These are phyloP conservation scores for Epinephelus malabaricus DNA, from an alignment of 2,797 vertebrate species.

Conservation along the genomic window DNA sequence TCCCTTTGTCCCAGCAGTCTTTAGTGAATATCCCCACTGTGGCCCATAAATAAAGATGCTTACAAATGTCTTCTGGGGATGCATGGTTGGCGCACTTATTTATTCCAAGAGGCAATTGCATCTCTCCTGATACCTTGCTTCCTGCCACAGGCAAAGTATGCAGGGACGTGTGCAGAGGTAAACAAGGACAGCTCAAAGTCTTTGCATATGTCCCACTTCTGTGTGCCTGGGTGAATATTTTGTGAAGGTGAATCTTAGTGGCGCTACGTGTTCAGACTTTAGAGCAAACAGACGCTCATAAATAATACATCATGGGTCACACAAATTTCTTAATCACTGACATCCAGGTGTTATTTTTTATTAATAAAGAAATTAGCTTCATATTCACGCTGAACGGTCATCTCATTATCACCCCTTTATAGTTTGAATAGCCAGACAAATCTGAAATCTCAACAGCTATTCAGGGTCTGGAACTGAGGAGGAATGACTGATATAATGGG, in stretches of 20 bases:
- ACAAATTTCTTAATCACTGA: neutral
- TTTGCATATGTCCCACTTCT: constrained; percentile 65
- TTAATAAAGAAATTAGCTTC: neutral
- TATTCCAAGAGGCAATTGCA: constrained; percentile 73
- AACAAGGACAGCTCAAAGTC: constrained; percentile 83
- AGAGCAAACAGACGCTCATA: constrained; percentile 20
- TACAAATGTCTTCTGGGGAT: constrained; percentile 47
- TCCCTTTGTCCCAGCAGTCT: constrained; percentile 57
- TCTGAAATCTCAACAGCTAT: neutral
- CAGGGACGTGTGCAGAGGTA: constrained; percentile 61
- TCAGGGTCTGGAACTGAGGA: neutral
- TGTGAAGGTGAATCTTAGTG: constrained; percentile 76
- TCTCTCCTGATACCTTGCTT: constrained; percentile 61
- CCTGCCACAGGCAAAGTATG: constrained; percentile 70
- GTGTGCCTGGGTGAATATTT: constrained; percentile 61
- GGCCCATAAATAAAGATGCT: constrained; percentile 63
- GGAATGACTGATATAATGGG: neutral
- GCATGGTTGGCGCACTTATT: constrained; percentile 67
- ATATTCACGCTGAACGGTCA: neutral
- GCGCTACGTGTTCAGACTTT: constrained; percentile 60
- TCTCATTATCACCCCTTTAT: constrained; percentile 1
- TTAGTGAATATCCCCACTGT: constrained; percentile 47
- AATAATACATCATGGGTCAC: constrained; percentile 35
- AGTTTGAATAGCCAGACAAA: neutral
- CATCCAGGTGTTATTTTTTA: constrained; percentile 5